Base-by-base conservation (phyloP, 2,797 vertebrate species). In the Hydrocynus forskahlii region DNA sequence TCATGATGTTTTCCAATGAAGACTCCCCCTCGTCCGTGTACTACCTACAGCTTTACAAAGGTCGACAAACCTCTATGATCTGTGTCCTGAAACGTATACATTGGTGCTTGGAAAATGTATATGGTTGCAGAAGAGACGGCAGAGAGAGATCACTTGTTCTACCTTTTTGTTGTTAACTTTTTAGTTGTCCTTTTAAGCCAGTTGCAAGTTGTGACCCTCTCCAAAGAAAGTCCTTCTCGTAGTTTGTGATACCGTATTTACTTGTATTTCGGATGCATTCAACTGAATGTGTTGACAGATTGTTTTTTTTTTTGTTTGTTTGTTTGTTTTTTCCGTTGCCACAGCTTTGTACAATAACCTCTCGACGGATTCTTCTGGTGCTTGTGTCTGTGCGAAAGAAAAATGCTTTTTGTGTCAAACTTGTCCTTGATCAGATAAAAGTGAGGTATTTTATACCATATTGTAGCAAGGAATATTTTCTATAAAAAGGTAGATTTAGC, bases 381-480 rank as follows among this genome's bases (percentile, higher is more conserved):
- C 93, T 92, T 83, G 90, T 92, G 90, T 92, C 87, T 89, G 84
- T 81, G 88, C 85, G 88, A 91, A 91, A 85, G 89, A 88, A 75
- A 83, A 81, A 89, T 73, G 29, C 78, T 90, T 90, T 70, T 82
- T 71, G 79, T 89, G 86, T 90, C 77, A 69, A 75, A 85, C 70
- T 60, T 60, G 78, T 90, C 87, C 87, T 64, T 86, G 87, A 92
- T 89, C 86, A 86, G 89, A 92, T 86, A 90, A 89, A 87, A 82
- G 87, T 91, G 85, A 91, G 68, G 89, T 90, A 87, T 89, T 94
- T 93, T 93, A 90, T 91, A 94, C 91, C 91, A 89, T 90, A 89
- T 84, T 93, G 94, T 95, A 95, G 93, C 93, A 93, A 89, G 87
- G 90, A 87, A 86, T 84, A 86, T 92, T 94, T 94, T 93, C 84